Conservation (phyloP, 2,888 invertebrate species). For the Aporophyla lueneburgensis region DNA sequence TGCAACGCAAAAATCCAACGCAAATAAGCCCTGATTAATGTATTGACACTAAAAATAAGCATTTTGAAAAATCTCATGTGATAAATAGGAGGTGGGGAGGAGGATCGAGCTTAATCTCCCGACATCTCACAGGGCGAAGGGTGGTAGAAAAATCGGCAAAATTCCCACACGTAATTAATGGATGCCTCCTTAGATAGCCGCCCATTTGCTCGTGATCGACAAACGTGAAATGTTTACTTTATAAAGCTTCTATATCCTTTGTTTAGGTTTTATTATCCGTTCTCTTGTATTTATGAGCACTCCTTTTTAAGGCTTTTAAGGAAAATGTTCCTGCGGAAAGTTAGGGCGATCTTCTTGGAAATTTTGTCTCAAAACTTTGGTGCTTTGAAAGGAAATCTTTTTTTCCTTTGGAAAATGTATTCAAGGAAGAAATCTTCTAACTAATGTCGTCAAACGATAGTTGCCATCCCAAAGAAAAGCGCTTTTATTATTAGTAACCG, state of each 20-base stretch:
- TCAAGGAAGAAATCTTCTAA: not conserved
- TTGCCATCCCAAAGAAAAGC: slow-evolving; percentile 4
- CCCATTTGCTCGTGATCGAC: slow-evolving; percentile 50
- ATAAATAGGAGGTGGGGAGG: too few species aligned
- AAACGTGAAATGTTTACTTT: slow-evolving; percentile 63
- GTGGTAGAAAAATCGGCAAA: too few species aligned
- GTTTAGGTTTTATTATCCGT: slow-evolving; percentile 1
- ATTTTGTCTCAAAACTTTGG: not conserved
- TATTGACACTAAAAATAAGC: too few species aligned
- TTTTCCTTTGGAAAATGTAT: slow-evolving; percentile 1
- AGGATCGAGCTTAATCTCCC: too few species aligned
- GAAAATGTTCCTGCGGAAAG: not conserved
- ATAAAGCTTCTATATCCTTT: slow-evolving; percentile 50
- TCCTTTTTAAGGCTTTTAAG: not conserved
- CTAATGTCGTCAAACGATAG: not conserved
- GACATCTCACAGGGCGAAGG: too few species aligned
- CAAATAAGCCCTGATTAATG: too few species aligned
- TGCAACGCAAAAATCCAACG: too few species aligned
- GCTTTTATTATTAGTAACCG: too few species aligned
- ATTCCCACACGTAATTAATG: too few species aligned
- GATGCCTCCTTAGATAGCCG: slow-evolving; percentile 27
- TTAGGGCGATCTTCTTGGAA: not conserved
- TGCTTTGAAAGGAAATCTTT: not conserved
- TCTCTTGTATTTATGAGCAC: slow-evolving; percentile 14
- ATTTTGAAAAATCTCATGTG: too few species aligned